Evolutionary conservation across 2,888 invertebrate species (phyloP).

Genomic region (Portevinia maculata): DNA sequence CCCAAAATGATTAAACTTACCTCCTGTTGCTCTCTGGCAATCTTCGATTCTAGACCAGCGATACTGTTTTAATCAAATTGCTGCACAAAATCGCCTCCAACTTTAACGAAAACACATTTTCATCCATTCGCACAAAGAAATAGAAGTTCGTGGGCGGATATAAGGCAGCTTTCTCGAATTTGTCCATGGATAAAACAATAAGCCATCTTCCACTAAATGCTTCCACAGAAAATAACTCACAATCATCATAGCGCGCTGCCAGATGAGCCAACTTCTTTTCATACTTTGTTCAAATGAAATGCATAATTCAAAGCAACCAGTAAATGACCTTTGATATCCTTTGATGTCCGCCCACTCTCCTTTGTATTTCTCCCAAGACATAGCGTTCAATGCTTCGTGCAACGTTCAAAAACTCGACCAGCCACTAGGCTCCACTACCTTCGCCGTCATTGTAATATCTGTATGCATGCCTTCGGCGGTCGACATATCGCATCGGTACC

Average conservation of each 20-base stretch:
- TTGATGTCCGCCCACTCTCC: constrained; percentile 60
- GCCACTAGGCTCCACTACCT: constrained; percentile 61
- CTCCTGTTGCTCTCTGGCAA: constrained; percentile 10
- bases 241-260: constrained; percentile 35
- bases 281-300: constrained; percentile 61
- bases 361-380: constrained; percentile 29
- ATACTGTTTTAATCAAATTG: constrained; percentile 50
- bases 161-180: constrained; percentile 70
- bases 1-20: constrained; percentile 20
- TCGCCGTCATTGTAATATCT: constrained; percentile 44
- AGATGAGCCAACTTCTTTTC: constrained; percentile 13
- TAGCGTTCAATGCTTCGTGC: constrained; percentile 46
- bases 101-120: constrained; percentile 30
- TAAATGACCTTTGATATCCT: constrained; percentile 72
- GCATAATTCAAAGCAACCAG: constrained; percentile 67
- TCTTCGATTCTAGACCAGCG: constrained; percentile 47
- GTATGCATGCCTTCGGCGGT: constrained; percentile 67
- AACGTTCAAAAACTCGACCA: constrained; percentile 60
- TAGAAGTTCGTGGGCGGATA: constrained; percentile 70
- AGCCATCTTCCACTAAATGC: constrained; percentile 60
- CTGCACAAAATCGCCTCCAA: constrained; percentile 59
- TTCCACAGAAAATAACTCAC: constrained; percentile 42
- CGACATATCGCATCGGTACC: constrained; percentile 53
- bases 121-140: constrained; percentile 18
- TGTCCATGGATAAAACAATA: constrained; percentile 65